Conservation (phyloP, 2,797 vertebrate species). For the Manis pentadactyla region DNA sequence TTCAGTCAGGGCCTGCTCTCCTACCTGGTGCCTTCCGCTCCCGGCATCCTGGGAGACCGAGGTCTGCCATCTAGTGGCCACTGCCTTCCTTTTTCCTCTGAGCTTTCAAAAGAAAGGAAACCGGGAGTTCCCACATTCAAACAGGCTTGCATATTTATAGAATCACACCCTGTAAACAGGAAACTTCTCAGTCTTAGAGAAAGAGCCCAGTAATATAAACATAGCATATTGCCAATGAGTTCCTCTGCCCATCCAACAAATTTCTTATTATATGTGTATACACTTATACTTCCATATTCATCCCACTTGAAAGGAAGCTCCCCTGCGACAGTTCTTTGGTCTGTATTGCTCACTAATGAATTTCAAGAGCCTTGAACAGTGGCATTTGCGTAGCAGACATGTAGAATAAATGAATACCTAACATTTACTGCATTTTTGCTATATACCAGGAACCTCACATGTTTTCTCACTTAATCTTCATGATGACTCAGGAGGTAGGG, state of each 20-base stretch:
- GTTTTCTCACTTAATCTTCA: neutral
- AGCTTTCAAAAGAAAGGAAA: constrained; percentile 44
- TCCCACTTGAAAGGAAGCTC: neutral
- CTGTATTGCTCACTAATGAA: neutral
- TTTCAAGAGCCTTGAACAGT: neutral
- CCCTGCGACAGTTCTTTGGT: neutral
- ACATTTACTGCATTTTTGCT: neutral
- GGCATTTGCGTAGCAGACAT: neutral
- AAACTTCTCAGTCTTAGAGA: constrained; percentile 69
- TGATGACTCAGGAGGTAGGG: neutral
- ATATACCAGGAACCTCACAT: neutral
- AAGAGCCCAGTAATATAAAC: constrained; percentile 60
- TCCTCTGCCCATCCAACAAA: constrained; percentile 32
- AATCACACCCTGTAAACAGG: constrained; percentile 69
- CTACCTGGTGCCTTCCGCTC: neutral
- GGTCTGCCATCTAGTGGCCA: constrained; percentile 73
- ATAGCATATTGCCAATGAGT: constrained; percentile 55
- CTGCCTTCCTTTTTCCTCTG: constrained; percentile 16
- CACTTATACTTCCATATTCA: neutral
- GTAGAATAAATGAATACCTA: neutral
- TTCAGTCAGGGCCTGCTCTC: neutral
- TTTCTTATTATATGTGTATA: neutral
- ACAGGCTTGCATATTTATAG: constrained; percentile 70
- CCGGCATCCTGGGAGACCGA: neutral
- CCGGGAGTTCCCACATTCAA: constrained; percentile 24